These are phyloP conservation scores for Peromyscus nudipes DNA, from an alignment of 2,797 vertebrate species.

Conservation along the genomic window DNA sequence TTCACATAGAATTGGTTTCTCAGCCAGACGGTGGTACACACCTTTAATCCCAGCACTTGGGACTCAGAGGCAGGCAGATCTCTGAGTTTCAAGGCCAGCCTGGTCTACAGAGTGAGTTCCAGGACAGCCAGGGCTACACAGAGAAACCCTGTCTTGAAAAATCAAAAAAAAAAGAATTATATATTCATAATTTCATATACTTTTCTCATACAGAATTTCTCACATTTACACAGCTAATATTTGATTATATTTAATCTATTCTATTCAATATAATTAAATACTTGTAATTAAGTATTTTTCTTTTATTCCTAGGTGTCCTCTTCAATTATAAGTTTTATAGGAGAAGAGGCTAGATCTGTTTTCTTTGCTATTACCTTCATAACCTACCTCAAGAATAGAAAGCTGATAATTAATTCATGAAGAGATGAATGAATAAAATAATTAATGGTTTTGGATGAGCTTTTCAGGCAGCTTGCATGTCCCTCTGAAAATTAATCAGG, in stretches of 20 bases:
- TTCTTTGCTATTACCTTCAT: constrained; percentile 34
- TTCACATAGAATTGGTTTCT: not conserved
- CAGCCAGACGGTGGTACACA: no score
- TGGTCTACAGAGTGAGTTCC: no score
- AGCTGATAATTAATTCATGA: constrained; percentile 17
- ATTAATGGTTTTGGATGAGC: constrained; percentile 38
- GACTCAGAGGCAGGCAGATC: no score
- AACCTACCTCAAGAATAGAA: constrained; percentile 53
- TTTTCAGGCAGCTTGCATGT: constrained; percentile 5
- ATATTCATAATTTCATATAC: constrained; percentile 1
- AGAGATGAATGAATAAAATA: constrained; percentile 26
- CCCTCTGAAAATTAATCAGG: constrained; percentile 41
- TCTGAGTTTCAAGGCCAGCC: no score
- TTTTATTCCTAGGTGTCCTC: constrained; percentile 27
- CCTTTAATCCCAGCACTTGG: no score
- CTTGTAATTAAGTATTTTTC: constrained; percentile 40
- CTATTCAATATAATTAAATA: constrained; percentile 50
- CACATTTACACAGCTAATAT: constrained; percentile 29
- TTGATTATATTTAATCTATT: constrained; percentile 46
- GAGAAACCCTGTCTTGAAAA: no score
- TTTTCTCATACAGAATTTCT: constrained; percentile 45
- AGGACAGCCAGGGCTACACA: no score
- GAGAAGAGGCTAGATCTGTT: constrained; percentile 32
- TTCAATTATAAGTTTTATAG: constrained; percentile 27
- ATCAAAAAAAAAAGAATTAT: not conserved